Evolutionary conservation across 2,113 vertebrate genomes (phyloP).

Genomic region (Varanus salvator): DNA sequence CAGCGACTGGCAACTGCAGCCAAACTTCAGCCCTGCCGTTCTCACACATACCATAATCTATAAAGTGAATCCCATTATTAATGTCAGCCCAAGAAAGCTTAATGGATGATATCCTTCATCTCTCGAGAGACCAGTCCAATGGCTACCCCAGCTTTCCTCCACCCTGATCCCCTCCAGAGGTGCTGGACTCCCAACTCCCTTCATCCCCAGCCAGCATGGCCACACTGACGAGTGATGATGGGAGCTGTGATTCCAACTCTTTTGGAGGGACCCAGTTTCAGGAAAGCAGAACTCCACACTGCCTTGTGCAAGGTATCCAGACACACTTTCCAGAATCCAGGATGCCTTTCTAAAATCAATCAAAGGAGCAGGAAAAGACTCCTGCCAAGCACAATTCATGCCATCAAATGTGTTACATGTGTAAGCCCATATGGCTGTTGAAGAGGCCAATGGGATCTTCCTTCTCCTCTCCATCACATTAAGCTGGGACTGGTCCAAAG

Average conservation of each 20-base stretch:
- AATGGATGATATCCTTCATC: not conserved
- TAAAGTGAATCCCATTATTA: too few relatives aligned
- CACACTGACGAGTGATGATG: too few relatives aligned
- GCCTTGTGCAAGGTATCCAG: not conserved
- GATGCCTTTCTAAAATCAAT: not conserved
- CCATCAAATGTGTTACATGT: too few relatives aligned
- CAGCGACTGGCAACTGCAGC: not conserved
- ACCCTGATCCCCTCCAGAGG: too few relatives aligned
- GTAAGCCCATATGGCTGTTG: too few relatives aligned
- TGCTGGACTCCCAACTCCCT: too few relatives aligned
- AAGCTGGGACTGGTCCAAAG: not conserved
- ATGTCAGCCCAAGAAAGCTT: not conserved
- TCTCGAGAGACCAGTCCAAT: not conserved
- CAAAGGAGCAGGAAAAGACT: not conserved
- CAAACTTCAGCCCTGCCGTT: not conserved
- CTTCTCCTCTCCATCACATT: not conserved
- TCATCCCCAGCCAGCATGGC: too few relatives aligned
- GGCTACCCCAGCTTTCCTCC: too few relatives aligned
- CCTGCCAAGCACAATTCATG: too few relatives aligned
- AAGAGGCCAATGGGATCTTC: too few relatives aligned
- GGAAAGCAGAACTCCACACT: not conserved
- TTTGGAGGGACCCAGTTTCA: too few relatives aligned
- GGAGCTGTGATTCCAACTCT: too few relatives aligned
- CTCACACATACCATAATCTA: not conserved
- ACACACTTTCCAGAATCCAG: not conserved